Percentiles rank a stretch among this genome's conserved stretches.
phyloP scores from a whole-genome alignment of 2,888 invertebrate species.

The Chloromyia formosa region DNA sequence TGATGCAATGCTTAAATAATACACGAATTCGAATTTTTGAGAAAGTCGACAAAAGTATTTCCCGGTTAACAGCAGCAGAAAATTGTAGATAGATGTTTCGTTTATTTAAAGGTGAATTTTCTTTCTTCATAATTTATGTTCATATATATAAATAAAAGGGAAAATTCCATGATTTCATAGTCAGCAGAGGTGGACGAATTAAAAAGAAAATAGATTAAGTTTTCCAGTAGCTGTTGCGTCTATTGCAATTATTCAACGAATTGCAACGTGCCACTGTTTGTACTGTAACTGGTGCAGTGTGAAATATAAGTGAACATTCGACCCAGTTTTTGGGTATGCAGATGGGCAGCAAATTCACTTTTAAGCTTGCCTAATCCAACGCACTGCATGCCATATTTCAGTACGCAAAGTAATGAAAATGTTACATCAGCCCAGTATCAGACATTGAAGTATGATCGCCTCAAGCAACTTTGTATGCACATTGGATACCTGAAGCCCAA shows the following conservation, averaged over 20 bases:
- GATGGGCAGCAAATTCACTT: conserved; percentile 19
- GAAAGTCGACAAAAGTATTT: no score
- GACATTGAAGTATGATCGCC: conserved; percentile 14
- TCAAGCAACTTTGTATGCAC: neutral
- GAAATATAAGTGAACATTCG: conserved; percentile 35
- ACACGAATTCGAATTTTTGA: no score
- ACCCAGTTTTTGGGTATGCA: conserved; percentile 24
- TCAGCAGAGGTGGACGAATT: neutral
- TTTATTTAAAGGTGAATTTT: no score
- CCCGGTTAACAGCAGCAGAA: no score
- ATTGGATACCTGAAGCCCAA: neutral
- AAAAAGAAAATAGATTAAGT: neutral
- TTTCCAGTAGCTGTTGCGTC: neutral
- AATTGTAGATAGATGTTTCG: no score
- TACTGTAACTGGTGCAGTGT: conserved; percentile 33
- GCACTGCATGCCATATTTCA: neutral
- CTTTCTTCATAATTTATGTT: no score
- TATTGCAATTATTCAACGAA: conserved; percentile 21
- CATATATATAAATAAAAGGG: no score
- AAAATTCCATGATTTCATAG: no score
- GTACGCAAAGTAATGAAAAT: conserved; percentile 33
- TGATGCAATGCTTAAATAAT: no score
- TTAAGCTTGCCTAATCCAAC: conserved; percentile 19
- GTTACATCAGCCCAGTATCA: conserved; percentile 34
- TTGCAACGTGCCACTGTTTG: neutral